Conservation (phyloP, 2,113 vertebrate species). For the Dicaeum eximium region DNA sequence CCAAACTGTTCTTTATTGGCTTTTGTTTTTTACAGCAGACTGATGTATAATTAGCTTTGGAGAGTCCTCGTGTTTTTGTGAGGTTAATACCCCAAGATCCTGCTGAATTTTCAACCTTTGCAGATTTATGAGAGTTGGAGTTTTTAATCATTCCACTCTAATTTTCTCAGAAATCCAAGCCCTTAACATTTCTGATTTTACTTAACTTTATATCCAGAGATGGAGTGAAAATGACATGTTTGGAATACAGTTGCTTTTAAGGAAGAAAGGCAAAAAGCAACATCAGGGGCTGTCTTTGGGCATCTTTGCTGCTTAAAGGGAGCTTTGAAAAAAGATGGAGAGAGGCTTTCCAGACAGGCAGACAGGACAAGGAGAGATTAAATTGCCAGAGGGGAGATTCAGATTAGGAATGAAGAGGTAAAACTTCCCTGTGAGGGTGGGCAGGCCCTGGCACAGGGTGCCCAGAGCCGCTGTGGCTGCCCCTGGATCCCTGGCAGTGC, state of each 20-base stretch:
- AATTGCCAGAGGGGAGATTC: not conserved
- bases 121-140: not conserved
- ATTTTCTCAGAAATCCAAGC: not conserved
- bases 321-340: not conserved
- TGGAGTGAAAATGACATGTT: not conserved
- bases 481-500: not conserved
- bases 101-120: not conserved
- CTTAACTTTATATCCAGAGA: not conserved
- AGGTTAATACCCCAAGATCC: not conserved
- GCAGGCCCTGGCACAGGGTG: not conserved
- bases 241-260: not conserved
- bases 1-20: not conserved
- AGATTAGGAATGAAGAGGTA: not conserved
- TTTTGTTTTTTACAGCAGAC: not conserved
- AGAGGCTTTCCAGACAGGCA: not conserved
- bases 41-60: slow-evolving; percentile 9
- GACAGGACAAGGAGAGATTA: not conserved
- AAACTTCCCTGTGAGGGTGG: not conserved
- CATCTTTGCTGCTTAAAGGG: not conserved
- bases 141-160: not conserved
- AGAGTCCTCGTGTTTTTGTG: not conserved
- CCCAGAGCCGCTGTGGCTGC: not conserved
- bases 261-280: not conserved
- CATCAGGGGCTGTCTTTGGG: accelerated
- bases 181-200: slow-evolving; percentile 18